Evolutionary conservation across 1,140 invertebrate species (phyloP), one percentile per base, ranked within the genome.

Genomic region (Araneus ventricosus): DNA sequence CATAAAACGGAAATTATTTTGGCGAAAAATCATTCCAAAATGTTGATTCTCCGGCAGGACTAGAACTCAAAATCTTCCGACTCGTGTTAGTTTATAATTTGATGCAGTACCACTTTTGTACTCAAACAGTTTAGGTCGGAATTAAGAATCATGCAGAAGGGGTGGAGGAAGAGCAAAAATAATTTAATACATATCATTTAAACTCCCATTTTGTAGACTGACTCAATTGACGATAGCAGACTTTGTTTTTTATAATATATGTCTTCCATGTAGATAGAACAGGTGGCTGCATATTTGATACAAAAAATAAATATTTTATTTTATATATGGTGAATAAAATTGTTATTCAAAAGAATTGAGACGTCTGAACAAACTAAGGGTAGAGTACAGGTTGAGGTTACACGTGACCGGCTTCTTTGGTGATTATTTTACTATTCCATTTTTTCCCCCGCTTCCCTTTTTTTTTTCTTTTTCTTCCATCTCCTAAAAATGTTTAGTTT

Each of bases 311-410:
- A 37, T 34, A 24, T 63, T n/a, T 63, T 22, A 63, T 63, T 63
- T 63, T 75, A 30, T 34, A 75, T 75, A 75, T 34, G 70, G 30
- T 37, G 30, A 75, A 75, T 75, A 75, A 75, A 75, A 75, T 75
- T 75, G 27, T 22, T 27, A 75, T 27, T 75, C 70, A 34, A 75
- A 75, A 75, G 70, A 75, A 75, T 75, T 75, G 67, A 27, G 34
- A 75, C 70, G 27, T 27, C 70, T 75, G 70, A 34, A 30, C 70
- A 75, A 75, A 75, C 70, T 75, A 34, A 20, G 22, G 27, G 17
- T n/a, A 37, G 34, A 20, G 70, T 22, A 75, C 30, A 75, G 10
- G 70, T 75, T 75, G 30, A 17, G 17, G 34, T 75, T 30, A 34
- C 70, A 75, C 27, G 34, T 75, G 70, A 34, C 70, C 8, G 30